Percentiles rank a stretch among this genome's conserved stretches.
Conservation (phyloP, 1,140 invertebrate genomes). For the Diorhabda carinulata region DNA sequence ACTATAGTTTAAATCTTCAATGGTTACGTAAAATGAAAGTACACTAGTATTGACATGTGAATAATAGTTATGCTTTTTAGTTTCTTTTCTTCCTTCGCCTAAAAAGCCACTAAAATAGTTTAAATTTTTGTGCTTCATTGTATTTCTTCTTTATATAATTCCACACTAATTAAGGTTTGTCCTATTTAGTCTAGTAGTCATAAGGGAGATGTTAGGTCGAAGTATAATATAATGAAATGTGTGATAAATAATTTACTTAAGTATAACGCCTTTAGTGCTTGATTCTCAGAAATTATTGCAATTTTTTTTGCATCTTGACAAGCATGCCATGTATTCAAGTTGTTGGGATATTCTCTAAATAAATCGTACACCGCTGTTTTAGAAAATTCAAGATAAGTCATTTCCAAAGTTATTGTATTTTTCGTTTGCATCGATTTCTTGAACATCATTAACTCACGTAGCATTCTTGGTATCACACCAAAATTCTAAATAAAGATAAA, state of each 20-base stretch:
- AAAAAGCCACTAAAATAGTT: slow-evolving; percentile 10
- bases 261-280: slow-evolving; percentile 33
- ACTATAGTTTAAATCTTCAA: slow-evolving; percentile 30
- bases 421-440: slow-evolving; percentile 28
- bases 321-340: slow-evolving; percentile 13
- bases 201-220: too few relatives aligned
- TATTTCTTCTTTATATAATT: too few relatives aligned
- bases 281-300: slow-evolving; percentile 22
- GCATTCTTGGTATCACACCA: slow-evolving; percentile 34
- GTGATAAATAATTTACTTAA: slow-evolving; percentile 23
- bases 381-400: slow-evolving; percentile 38
- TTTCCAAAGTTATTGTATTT: slow-evolving; percentile 32
- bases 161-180: too few relatives aligned
- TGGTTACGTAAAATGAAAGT: slow-evolving; percentile 33
- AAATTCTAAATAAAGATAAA: slow-evolving; percentile 30
- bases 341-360: slow-evolving; percentile 26
- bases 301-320: slow-evolving; percentile 21
- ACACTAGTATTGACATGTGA: slow-evolving; percentile 34
- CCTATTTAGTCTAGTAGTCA: too few relatives aligned
- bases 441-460: slow-evolving; percentile 27
- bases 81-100: slow-evolving; percentile 37
- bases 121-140: too few relatives aligned
- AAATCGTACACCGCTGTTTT: slow-evolving; percentile 32
- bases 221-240: too few relatives aligned
- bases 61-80: slow-evolving; percentile 24